Evolutionary conservation across 2,888 invertebrate species (phyloP), one percentile per base, ranked within the genome.

Genomic region (Frankliniella intonsa): DNA sequence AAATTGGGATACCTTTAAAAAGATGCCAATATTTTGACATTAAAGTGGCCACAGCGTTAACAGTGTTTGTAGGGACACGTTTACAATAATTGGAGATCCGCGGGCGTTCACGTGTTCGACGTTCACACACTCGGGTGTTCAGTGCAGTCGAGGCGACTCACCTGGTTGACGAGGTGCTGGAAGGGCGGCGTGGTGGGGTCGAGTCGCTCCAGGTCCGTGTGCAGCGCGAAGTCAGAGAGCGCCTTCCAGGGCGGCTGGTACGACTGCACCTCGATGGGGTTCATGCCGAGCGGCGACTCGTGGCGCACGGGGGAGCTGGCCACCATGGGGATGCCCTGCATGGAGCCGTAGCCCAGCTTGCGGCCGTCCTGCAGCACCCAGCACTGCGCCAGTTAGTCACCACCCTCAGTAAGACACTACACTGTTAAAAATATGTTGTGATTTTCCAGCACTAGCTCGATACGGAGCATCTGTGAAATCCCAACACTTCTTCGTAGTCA

Each of bases 161-260:
- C 97, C 94, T 97, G 97, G 89, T 95, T 97, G 86, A 98, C 97
- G 86, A 98, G 92, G 88, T 98, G 98, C 88, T 98, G 98, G 89
- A 97, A 98, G 85, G 97, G 97, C 19, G 97, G 96, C 83, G 93
- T 93, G 85, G 93, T 93, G 65, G 95, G 94, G 86, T 95, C 96
- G 84, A 96, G 90, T 87, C 93, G 90, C 86, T 98, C 98, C 83
- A 97, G 91, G 89, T 98, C 97, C 11, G 97, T 95, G 88, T 97
- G 97, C 85, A 97, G 92, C 84, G 97, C 97, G 90, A 97, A 98
- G 89, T 98, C 98, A 82, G 95, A 95, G 82, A 98, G 92, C 84
- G 97, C 97, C 90, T 98, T 97, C 98, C 98, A 98, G 76, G 96
- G 97, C 82, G 97, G 97, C 89, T 98, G 97, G 91, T 97, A 99